Percentiles rank a stretch among this genome's conserved stretches.
Evolutionary conservation across 2,888 invertebrate genomes (phyloP).

Genomic region (Drosophila ezoana): DNA sequence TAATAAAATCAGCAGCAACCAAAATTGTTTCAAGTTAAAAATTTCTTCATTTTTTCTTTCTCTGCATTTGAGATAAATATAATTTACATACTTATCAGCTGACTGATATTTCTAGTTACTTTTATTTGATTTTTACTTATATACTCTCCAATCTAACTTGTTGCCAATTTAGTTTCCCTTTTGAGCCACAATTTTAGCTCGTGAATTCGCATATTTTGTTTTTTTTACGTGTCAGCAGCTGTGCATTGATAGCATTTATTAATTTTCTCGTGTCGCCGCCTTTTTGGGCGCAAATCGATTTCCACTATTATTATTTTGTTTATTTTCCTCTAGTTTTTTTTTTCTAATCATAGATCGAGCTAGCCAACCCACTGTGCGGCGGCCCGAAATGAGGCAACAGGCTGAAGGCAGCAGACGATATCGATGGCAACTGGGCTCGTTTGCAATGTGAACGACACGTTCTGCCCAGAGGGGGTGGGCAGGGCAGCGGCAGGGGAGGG

Average conservation of each 20-base stretch:
- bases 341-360: conserved; percentile 6
- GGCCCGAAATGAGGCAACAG: conserved; percentile 51
- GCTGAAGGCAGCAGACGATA: conserved; percentile 46
- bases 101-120: too few species aligned
- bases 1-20: too few species aligned
- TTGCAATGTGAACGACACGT: conserved; percentile 52
- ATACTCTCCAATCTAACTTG: too few species aligned
- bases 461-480: conserved; percentile 6
- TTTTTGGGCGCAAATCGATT: background rate
- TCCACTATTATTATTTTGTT: background rate
- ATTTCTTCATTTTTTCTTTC: too few species aligned
- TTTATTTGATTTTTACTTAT: too few species aligned
- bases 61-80: too few species aligned
- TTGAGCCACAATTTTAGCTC: too few species aligned
- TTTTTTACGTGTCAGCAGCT: background rate
- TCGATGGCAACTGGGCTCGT: conserved; percentile 54
- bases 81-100: too few species aligned
- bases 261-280: conserved; percentile 6
- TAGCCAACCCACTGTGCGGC: conserved; percentile 52
- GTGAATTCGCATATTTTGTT: background rate
- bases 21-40: too few species aligned
- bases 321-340: background rate
- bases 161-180: too few species aligned
- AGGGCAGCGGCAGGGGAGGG: background rate
- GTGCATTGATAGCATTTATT: conserved; percentile 14